Evolutionary conservation across 64 coral and sea anemone species (phyloP), one percentile per base, ranked within the genome.

Genomic region (Pachyseris speciosa): DNA sequence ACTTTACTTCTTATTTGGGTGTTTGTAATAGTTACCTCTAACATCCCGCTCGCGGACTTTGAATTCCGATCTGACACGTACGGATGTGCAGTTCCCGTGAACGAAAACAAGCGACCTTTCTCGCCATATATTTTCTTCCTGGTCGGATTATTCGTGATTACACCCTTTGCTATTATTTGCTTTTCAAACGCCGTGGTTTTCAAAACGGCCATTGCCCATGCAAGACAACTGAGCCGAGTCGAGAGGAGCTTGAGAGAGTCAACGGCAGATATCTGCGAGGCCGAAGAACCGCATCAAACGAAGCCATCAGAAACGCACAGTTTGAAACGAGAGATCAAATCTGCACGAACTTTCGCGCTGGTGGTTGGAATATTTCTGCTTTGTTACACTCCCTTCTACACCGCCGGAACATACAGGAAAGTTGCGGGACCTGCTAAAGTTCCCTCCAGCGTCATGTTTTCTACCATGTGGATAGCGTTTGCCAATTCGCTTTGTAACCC

Each of bases 401-500:
- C 84, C 7, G 77, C 69, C 0, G 96, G 80, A 10, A 98, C 96
- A 8, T 95, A 95, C 61, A 86, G 93, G 2, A 92, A 91, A 10
- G 58, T 95, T 17, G 71, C 78, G 0, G 89, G 89, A 19, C 63
- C 60, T 0, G 36, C 72, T 13, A 71, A 68, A 2, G 77, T 98
- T 31, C 52, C 67, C 6, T 15, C 64, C 11, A 32, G 61, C 72
- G 73, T 78, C 37, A 77, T 95, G 13, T 31, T 84, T 1, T 43
- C 84, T 26, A 84, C 89, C 16, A 98, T 90, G 34, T 98, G 96
- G 96, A 20, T 98, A 13, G 96, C 69, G 3, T 98, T 95, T 72
- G 79, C 93, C 4, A 98, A 98, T 63, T 95, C 92, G 4, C 95
- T 88, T 44, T 89, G 88, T 13, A 98, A 98, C 77, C 96, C 96